Conservation (phyloP, 2,113 vertebrate species). For the Neolamprologus hecqui region DNA sequence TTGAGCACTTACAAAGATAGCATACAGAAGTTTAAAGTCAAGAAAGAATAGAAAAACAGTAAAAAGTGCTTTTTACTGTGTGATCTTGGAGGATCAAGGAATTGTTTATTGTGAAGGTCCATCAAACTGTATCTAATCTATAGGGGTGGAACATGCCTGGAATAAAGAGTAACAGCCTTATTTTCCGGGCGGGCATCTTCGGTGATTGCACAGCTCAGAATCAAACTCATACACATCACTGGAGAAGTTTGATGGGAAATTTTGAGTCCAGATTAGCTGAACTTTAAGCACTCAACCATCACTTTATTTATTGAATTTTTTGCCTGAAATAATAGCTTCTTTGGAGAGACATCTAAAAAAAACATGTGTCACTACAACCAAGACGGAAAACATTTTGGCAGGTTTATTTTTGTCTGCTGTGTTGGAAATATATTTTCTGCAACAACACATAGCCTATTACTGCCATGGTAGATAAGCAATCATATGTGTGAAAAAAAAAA, state of each 20-base stretch:
- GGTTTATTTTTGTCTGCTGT: background rate
- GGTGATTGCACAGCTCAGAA: background rate
- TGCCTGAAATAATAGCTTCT: background rate
- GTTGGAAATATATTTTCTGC: background rate
- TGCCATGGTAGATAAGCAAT: slow-evolving; percentile 1
- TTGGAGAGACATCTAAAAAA: background rate
- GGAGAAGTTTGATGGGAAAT: background rate
- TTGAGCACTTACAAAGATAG: background rate
- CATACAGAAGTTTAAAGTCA: background rate
- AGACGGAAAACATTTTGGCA: background rate
- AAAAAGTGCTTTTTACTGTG: background rate
- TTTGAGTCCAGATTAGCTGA: slow-evolving; percentile 7
- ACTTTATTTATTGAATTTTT: background rate
- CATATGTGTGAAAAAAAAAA: background rate
- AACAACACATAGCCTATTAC: background rate
- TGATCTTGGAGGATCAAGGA: background rate
- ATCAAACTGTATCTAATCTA: slow-evolving; percentile 34
- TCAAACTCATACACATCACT: background rate
- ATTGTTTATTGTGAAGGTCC: slow-evolving; percentile 4
- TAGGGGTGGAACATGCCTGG: background rate
- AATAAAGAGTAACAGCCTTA: slow-evolving; percentile 9
- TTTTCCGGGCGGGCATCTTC: background rate
- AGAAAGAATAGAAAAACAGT: background rate
- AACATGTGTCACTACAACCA: background rate
- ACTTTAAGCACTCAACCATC: background rate